These are phyloP conservation scores for Enteromius fasciolatus DNA, from an alignment of 2,797 vertebrate genomes.

Conservation along the genomic window DNA sequence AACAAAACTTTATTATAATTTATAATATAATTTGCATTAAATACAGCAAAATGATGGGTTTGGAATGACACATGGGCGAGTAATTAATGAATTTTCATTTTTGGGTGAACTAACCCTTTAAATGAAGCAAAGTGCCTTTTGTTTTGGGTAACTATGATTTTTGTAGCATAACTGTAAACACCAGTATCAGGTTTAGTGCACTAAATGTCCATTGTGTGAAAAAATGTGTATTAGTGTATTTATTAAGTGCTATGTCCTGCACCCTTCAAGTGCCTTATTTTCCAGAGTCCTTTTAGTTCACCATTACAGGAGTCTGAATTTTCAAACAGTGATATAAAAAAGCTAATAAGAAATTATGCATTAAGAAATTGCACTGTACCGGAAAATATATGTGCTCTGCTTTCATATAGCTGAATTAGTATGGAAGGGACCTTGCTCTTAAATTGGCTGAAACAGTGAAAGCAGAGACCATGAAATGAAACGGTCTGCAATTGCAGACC, in stretches of 20 bases:
- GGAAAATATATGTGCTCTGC: background rate
- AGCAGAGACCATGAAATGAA: slow-evolving; percentile 30
- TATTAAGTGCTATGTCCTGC: slow-evolving; percentile 10
- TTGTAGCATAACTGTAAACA: background rate
- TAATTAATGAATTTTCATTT: too few species aligned
- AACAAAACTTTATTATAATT: background rate
- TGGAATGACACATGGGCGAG: too few species aligned
- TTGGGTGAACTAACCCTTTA: too few species aligned
- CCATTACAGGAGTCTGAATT: background rate
- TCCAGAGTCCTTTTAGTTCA: background rate
- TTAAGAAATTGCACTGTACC: slow-evolving; percentile 4
- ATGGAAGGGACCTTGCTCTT: background rate
- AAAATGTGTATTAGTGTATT: background rate
- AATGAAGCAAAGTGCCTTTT: background rate
- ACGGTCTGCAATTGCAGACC: slow-evolving; percentile 7
- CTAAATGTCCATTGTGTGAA: background rate
- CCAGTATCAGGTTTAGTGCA: background rate
- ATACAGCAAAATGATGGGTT: too few species aligned
- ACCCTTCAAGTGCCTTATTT: slow-evolving; percentile 6
- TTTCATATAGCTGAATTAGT: slow-evolving; percentile 7
- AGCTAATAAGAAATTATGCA: background rate
- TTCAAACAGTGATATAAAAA: background rate
- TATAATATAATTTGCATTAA: background rate
- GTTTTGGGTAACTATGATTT: background rate
- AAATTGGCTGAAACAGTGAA: slow-evolving; percentile 1